Evolutionary conservation across 2,113 vertebrate genomes (phyloP), one percentile per base, ranked within the genome.

Genomic region (Triplophysa dalaica): DNA sequence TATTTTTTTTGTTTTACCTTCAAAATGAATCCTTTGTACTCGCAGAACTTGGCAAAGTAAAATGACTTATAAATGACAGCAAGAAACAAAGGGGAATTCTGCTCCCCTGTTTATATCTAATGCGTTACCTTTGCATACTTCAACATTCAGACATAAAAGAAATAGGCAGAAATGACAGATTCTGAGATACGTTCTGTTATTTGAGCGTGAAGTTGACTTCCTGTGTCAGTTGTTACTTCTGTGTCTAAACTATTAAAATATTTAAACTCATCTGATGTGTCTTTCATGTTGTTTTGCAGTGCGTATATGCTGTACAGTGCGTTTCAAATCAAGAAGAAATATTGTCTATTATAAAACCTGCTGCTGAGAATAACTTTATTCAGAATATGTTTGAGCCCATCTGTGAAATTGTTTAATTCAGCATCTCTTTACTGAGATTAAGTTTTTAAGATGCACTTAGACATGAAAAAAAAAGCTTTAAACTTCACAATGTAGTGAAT

Each of bases 61-160:
- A 54, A 29, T 24, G 2, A 41, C 17, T 19, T 54, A 2, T 17
- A 62, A 81, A 29, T 19, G 29, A 72, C 68, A 62, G 24, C 3
- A 14, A 41, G 14, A 72, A 67, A 78, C 43, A 81, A 81, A 74
- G 58, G 14, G 75, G 79, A 81, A 78, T 70, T 75, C 21, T 38
- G 45, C 5, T 16, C 50, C 22, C 21, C 16, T 12, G 21, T 45
- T 38, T 22, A 24, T 22, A 43, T 60, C 60, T 66, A 33, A 48
- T 12, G 24, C 45, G 17, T 26, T 60, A 43, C 11, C 68, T 75
- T 61, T 81, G 65, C 83, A 75, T 84, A 43, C 12, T 38, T 61
- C 48, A 38, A 66, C 70, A 24, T 50, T 61, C 29, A 67, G 68
- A 77, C 76, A 81, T 64, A 48, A 80, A 72, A 77, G 41, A 76